Percentiles rank a stretch among this genome's conserved stretches.
These are phyloP conservation scores for Porites australiensis DNA, from an alignment of 64 coral and sea anemone species.

Conservation along the genomic window DNA sequence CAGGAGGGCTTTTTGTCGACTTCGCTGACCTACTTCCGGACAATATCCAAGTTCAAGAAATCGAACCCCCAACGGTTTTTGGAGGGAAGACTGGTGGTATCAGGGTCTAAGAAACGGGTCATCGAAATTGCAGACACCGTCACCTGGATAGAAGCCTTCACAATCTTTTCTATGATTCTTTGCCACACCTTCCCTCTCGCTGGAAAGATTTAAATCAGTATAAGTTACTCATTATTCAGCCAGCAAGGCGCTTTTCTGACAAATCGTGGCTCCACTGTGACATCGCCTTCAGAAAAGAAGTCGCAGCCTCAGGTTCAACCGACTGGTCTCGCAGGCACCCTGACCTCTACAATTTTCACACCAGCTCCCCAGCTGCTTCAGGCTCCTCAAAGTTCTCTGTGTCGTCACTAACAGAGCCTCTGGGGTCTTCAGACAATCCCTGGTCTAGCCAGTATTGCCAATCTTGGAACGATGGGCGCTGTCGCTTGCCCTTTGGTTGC, in stretches of 20 bases:
- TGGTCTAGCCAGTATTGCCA: background rate
- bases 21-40: conserved; percentile 22
- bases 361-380: too few species aligned
- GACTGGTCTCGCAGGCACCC: background rate
- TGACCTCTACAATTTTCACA: too few species aligned
- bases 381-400: background rate
- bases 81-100: background rate
- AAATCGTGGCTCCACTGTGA: too few species aligned
- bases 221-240: too few species aligned
- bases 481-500: background rate
- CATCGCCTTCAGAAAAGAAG: too few species aligned
- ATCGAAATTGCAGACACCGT: background rate
- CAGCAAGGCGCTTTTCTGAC: too few species aligned
- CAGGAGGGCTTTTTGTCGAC: background rate
- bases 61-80: background rate
- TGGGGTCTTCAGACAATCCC: background rate
- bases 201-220: too few species aligned
- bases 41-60: conserved; percentile 16
- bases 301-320: background rate
- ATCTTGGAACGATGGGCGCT: background rate
- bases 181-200: background rate
- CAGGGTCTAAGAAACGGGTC: too few species aligned
- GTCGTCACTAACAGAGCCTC: background rate
- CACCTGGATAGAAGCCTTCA: background rate
- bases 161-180: background rate